phyloP scores from a whole-genome alignment of 2,888 invertebrate genomes.

The Agriopis marginaria region DNA sequence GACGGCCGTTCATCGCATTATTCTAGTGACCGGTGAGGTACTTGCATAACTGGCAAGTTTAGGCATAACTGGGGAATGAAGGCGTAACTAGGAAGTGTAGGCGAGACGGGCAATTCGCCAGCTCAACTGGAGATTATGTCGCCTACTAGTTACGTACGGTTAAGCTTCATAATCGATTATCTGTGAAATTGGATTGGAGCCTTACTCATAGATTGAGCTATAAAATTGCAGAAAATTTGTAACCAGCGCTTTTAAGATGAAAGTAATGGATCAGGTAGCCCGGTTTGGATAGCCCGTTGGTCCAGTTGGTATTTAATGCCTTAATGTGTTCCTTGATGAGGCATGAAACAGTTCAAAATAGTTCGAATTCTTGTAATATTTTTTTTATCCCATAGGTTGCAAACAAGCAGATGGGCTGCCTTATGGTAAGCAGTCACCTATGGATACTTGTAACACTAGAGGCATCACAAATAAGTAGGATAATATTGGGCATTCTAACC shows the following conservation, averaged over 20 bases:
- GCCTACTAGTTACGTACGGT: constrained; percentile 9
- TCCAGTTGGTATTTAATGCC: too few relatives aligned
- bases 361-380: too few relatives aligned
- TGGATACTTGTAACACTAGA: too few relatives aligned
- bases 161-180: constrained; percentile 9
- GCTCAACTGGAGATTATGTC: constrained; percentile 6
- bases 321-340: too few relatives aligned
- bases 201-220: neutral
- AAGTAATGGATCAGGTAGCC: too few relatives aligned
- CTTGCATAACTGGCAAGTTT: neutral
- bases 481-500: too few relatives aligned
- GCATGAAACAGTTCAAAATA: too few relatives aligned
- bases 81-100: neutral
- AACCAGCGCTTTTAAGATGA: neutral
- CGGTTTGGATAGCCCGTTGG: too few relatives aligned
- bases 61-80: neutral
- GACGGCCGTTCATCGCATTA: neutral
- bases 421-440: too few relatives aligned
- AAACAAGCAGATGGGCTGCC: too few relatives aligned
- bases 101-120: constrained; percentile 5
- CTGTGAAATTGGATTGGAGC: neutral
- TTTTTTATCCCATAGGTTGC: too few relatives aligned
- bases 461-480: too few relatives aligned
- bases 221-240: neutral
- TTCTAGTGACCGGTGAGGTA: neutral